A percentile compares a stretch with the other conserved stretches of the same genome.
Conservation (phyloP, 2,113 vertebrate species). For the Bucco capensis region DNA sequence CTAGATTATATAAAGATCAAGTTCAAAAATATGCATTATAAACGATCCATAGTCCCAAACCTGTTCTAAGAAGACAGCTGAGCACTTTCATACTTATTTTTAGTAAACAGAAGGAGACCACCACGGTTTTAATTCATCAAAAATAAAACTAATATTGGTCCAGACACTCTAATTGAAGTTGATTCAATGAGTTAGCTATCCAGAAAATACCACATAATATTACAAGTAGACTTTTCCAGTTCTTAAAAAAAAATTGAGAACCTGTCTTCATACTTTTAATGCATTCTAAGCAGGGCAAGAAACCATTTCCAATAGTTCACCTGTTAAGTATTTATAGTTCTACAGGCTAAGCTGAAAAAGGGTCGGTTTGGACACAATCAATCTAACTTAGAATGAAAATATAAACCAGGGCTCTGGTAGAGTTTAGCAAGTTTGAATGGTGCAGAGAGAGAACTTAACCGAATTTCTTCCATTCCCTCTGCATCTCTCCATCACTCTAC, state of each 20-base stretch:
- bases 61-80: not conserved
- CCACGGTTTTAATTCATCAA: not conserved
- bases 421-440: not conserved
- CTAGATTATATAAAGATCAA: not conserved
- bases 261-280: not conserved
- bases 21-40: not conserved
- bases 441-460: not conserved
- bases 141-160: not conserved
- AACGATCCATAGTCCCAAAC: not conserved
- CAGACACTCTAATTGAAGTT: not conserved
- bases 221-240: not conserved
- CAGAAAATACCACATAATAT: not conserved
- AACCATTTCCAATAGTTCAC: not conserved
- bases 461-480: not conserved
- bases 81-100: not conserved
- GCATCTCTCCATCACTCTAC: not conserved
- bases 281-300: not conserved
- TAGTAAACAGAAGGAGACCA: not conserved
- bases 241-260: not conserved
- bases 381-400: not conserved
- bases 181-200: not conserved
- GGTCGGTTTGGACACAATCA: not conserved
- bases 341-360: not conserved
- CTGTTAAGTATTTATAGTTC: not conserved
- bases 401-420: not conserved